These are phyloP conservation scores for Nothocercus julius DNA, from an alignment of 2,113 vertebrate genomes.

Conservation along the genomic window DNA sequence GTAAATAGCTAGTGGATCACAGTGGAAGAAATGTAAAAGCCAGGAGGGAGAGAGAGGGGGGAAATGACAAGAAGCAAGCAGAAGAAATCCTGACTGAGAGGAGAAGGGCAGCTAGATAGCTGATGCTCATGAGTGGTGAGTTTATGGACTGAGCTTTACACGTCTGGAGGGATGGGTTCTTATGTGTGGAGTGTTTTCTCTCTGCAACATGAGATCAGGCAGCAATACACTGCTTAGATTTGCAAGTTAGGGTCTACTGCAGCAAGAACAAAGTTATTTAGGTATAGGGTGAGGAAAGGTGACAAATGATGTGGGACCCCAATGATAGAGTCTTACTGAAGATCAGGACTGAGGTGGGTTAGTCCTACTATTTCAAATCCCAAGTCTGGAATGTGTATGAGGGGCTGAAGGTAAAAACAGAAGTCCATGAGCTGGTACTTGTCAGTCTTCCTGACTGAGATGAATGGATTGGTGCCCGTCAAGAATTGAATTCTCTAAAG, in stretches of 20 bases:
- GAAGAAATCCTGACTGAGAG: background rate
- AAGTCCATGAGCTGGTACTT: background rate
- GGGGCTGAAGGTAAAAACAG: background rate
- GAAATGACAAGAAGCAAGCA: background rate
- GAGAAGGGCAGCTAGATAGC: constrained; percentile 16
- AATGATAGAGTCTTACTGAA: accelerated
- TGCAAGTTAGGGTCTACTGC: background rate
- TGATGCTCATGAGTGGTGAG: background rate
- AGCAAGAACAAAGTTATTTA: background rate
- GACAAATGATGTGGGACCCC: background rate
- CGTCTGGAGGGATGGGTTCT: background rate
- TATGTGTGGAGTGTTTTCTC: accelerated
- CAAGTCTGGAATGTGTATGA: accelerated
- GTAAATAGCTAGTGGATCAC: constrained; percentile 80
- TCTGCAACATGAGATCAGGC: background rate
- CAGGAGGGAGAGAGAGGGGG: background rate
- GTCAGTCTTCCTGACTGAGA: background rate
- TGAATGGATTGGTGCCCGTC: background rate
- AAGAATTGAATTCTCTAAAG: background rate
- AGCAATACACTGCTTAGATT: background rate
- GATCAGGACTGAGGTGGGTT: background rate
- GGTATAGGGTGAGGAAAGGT: background rate
- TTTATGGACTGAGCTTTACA: background rate
- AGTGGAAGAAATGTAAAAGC: constrained; percentile 35
- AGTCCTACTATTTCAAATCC: background rate